Conservation (phyloP, 2,113 vertebrate genomes). For the Myrmecophaga tridactyla region DNA sequence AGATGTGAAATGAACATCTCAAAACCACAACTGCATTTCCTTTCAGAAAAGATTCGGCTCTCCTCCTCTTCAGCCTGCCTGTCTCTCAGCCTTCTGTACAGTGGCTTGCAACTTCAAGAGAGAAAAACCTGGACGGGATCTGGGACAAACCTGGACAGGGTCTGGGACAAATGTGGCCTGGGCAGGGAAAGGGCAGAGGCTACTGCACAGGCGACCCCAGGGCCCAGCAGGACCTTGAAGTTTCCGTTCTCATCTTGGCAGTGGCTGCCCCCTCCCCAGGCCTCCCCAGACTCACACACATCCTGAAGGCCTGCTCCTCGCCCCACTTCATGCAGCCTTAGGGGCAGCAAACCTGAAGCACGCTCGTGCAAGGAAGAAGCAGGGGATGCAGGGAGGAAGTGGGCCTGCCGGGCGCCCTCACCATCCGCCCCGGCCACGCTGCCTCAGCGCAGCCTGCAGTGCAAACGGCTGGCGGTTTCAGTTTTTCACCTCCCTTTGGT, state of each 20-base stretch:
- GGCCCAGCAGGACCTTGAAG: neutral
- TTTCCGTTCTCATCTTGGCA: neutral
- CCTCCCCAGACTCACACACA: neutral
- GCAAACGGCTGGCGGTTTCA: conserved; percentile 59
- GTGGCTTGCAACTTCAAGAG: neutral
- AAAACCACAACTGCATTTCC: conserved; percentile 78
- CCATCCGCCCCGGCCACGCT: conserved; percentile 49
- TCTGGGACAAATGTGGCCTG: fast-evolving
- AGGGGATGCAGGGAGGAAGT: conserved; percentile 64
- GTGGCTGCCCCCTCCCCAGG: neutral
- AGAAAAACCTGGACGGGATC: neutral
- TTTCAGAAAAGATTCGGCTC: conserved; percentile 68
- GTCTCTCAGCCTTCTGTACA: neutral
- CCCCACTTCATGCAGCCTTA: conserved; percentile 65
- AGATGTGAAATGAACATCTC: conserved; percentile 69
- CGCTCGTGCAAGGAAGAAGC: conserved; percentile 23
- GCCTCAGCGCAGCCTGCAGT: neutral
- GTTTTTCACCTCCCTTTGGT: conserved; percentile 57
- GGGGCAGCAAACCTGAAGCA: neutral
- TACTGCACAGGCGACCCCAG: neutral
- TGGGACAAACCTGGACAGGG: neutral
- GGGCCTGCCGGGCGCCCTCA: conserved; percentile 31
- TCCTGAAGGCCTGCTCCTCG: neutral
- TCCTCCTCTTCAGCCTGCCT: neutral
- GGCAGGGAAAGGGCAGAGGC: neutral